Conservation (phyloP, 2,888 invertebrate genomes). For the Platynereis dumerilii region DNA sequence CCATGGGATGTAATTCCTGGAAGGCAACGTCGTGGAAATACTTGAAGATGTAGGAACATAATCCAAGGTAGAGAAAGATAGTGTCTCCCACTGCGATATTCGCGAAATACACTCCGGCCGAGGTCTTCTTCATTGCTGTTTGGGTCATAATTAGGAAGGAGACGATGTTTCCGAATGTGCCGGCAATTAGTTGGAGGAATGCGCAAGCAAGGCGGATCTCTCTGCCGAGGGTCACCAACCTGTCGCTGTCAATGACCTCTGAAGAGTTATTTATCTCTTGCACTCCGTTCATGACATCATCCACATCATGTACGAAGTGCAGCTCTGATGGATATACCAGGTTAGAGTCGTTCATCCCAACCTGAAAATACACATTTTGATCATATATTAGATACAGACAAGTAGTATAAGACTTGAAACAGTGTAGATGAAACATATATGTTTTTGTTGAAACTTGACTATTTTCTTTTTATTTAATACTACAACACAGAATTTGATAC, state of each 20-base stretch:
- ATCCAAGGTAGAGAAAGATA: neutral
- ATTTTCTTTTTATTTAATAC: no score
- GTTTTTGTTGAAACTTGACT: no score
- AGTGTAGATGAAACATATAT: no score
- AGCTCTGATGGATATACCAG: no score
- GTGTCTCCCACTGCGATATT: neutral
- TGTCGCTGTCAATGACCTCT: neutral
- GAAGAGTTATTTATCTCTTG: no score
- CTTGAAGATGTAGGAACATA: neutral
- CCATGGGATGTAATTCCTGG: slow-evolving; percentile 1
- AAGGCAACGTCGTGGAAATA: slow-evolving; percentile 1
- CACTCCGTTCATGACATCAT: no score
- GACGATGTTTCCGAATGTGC: slow-evolving; percentile 4
- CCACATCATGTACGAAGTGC: no score
- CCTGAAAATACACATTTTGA: no score
- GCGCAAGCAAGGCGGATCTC: neutral
- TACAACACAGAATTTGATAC: no score
- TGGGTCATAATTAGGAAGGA: slow-evolving; percentile 2
- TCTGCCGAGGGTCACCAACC: neutral
- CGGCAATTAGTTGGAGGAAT: neutral
- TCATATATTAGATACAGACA: no score
- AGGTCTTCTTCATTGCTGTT: neutral
- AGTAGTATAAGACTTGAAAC: no score
- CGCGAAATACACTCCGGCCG: neutral
- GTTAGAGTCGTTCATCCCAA: no score